phyloP scores from a whole-genome alignment of 2,888 invertebrate species.

The Pocota personata region DNA sequence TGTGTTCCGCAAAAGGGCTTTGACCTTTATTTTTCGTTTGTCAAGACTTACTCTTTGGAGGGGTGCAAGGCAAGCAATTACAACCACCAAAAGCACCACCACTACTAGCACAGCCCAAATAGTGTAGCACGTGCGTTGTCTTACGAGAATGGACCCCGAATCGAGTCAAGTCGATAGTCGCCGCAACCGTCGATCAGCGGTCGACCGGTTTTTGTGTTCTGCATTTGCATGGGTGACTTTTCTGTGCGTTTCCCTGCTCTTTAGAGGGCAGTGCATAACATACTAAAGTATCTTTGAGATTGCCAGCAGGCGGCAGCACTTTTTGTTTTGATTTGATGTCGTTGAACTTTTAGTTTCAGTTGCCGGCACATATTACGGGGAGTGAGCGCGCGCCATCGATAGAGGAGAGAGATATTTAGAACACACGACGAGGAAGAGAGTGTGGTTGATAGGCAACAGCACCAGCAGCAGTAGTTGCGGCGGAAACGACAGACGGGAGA shows the following conservation, averaged over 20 bases:
- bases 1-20: constrained; percentile 2
- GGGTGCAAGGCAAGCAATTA: neutral
- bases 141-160: constrained; percentile 33
- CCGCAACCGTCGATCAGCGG: neutral
- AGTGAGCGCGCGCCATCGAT: constrained; percentile 52
- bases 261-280: constrained; percentile 33
- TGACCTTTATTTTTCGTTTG: neutral
- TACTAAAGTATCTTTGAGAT: constrained; percentile 33
- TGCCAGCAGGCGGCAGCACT: constrained; percentile 69
- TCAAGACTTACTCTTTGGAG: neutral
- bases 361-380: constrained; percentile 51
- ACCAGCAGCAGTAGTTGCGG: neutral
- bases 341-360: constrained; percentile 69
- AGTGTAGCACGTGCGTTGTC: constrained; percentile 37
- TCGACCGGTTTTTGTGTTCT: constrained; percentile 66
- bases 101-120: neutral
- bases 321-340: constrained; percentile 71
- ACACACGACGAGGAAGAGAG: constrained; percentile 40
- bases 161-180: constrained; percentile 3
- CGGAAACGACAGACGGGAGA: constrained; percentile 3
- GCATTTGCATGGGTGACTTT: constrained; percentile 70
- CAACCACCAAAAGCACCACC: neutral
- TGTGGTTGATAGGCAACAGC: constrained; percentile 46
- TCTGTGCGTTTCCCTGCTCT: constrained; percentile 55
- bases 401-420: constrained; percentile 60